Conservation (phyloP, 2,797 vertebrate genomes). For the Macropus fuliginosus region DNA sequence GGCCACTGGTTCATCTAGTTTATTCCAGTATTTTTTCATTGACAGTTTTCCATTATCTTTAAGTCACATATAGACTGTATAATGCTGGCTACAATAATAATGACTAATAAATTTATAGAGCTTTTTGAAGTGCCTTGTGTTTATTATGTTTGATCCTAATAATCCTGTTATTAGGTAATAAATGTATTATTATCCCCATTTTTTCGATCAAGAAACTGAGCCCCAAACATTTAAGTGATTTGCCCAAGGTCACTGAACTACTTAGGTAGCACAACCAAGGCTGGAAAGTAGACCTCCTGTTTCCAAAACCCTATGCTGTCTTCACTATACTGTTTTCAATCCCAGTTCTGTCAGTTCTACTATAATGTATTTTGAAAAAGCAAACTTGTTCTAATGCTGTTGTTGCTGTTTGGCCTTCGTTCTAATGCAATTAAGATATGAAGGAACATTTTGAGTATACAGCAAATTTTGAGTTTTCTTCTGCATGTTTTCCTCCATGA, state of each 20-base stretch:
- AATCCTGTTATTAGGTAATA: not conserved
- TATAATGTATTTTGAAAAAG: not conserved
- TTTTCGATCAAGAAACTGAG: not conserved
- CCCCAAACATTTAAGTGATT: not conserved
- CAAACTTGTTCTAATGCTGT: not conserved
- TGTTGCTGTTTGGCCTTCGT: not conserved
- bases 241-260: not conserved
- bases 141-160: not conserved
- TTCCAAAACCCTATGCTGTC: not conserved
- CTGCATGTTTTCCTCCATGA: not conserved
- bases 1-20: not conserved
- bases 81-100: not conserved
- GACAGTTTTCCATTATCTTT: slow-evolving; percentile 20
- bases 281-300: not conserved
- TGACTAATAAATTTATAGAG: not conserved
- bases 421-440: not conserved
- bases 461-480: not conserved
- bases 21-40: not conserved
- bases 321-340: not conserved
- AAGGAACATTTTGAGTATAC: not conserved
- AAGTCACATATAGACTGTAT: slow-evolving; percentile 20
- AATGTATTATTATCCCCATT: not conserved
- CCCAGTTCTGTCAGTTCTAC: not conserved
- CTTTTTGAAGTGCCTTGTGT: not conserved
- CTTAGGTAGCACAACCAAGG: not conserved